Conservation (phyloP, 2,113 vertebrate genomes). For the Phalacrocorax pelagicus region DNA sequence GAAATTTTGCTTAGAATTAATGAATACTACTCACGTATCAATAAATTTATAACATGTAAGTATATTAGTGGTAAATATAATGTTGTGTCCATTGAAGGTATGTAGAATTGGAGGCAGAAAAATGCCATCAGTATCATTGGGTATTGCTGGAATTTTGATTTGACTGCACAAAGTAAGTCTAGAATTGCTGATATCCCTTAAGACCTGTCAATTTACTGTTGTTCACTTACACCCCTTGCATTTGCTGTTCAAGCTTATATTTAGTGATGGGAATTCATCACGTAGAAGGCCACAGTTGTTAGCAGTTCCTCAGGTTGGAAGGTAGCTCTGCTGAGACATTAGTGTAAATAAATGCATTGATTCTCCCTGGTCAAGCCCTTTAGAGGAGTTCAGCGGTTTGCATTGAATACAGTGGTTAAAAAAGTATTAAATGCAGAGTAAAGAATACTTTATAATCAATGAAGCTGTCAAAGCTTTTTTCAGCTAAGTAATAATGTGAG, state of each 20-base stretch:
- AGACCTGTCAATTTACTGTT: neutral
- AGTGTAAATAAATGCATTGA: neutral
- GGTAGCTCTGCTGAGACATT: neutral
- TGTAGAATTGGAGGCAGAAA: neutral
- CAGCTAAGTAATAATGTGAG: neutral
- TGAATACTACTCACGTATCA: neutral
- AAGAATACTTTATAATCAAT: neutral
- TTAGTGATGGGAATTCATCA: neutral
- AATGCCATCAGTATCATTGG: neutral
- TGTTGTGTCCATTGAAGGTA: neutral
- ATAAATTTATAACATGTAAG: neutral
- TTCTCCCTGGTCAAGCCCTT: neutral
- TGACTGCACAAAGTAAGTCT: neutral
- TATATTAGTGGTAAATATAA: neutral
- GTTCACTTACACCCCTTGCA: neutral
- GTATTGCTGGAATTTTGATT: neutral
- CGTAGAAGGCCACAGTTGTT: neutral
- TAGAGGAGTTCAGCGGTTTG: neutral
- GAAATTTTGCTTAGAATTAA: neutral
- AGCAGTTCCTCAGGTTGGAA: neutral
- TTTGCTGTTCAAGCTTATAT: neutral
- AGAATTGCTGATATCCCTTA: neutral
- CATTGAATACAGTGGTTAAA: neutral
- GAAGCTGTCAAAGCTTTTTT: neutral
- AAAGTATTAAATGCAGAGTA: neutral